phyloP scores from a whole-genome alignment of 2,888 invertebrate genomes.

The Philereme vetulata region DNA sequence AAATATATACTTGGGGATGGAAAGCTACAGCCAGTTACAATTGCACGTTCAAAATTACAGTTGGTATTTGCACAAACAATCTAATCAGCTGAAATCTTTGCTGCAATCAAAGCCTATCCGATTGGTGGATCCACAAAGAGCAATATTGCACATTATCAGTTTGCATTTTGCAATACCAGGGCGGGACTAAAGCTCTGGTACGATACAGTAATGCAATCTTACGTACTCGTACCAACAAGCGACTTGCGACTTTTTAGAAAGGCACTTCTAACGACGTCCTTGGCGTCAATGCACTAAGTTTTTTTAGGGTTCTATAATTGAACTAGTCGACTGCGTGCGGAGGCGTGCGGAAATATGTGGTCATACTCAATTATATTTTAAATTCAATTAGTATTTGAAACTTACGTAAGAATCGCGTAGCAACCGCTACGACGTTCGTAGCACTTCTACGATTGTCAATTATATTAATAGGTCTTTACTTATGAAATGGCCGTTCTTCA shows the following conservation, averaged over 20 bases:
- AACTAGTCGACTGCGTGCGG: too few relatives aligned
- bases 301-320: too few relatives aligned
- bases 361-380: too few relatives aligned
- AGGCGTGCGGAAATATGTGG: too few relatives aligned
- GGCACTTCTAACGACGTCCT: too few relatives aligned
- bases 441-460: neutral
- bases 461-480: too few relatives aligned
- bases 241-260: too few relatives aligned
- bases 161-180: neutral
- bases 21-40: neutral
- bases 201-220: neutral
- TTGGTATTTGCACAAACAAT: conserved; percentile 7
- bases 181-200: neutral
- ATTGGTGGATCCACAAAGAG: conserved; percentile 12
- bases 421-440: neutral
- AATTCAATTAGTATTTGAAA: too few relatives aligned
- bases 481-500: too few relatives aligned
- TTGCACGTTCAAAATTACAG: conserved; percentile 1
- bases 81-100: conserved; percentile 26
- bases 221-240: too few relatives aligned
- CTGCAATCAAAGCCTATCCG: conserved; percentile 7
- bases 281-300: too few relatives aligned
- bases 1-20: too few relatives aligned
- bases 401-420: neutral
- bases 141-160: conserved; percentile 6